Evolutionary conservation across 30 jellyfish, hydroid and myxozoan species (phyloP), one percentile per base, ranked within the genome.

Genomic region (Sanderia malayensis): DNA sequence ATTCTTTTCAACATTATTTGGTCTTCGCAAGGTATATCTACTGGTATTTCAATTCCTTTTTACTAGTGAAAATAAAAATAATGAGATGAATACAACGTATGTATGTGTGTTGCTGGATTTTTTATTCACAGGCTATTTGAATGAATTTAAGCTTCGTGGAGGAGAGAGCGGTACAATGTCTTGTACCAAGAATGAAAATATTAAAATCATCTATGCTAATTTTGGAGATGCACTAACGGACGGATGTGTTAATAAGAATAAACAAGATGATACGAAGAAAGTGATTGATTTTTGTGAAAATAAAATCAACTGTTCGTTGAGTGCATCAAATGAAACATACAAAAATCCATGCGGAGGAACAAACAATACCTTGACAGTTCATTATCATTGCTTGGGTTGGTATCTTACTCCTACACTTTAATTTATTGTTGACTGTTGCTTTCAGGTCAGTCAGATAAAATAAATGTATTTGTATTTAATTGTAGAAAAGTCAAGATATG

Each of bases 121-220:
- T 41, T 15, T 41, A 8, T 15, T 6, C 8, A 41, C 55, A 41
- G 55, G 55, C 55, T 41, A 41, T 41, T 15, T 41, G 15, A 41
- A 41, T 6, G 11, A 41, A 41, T 41, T 8, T 8, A 8, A 49
- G 18, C 64, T 49, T 7, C 18, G 64, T 49, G 64, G 18, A 19
- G 27, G 64, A 15, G 6, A 49, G 24, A 9, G 27, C 24, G 23
- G 25, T 49, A 15, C 27, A 49, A 2, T 49, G 27, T 8, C 64
- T 9, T 49, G 64, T 19, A 11, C 11, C 8, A 19, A 3, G 4
- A 49, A 49, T 24, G 6, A 9, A 7, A 49, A 49, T 19, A 49
- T 49, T 24, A 49, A 49, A 24, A 49, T 49, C 64, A 49, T 49
- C 18, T 49, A 49, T 49, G 64, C 64, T 19, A 9, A 49, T 49